These are phyloP conservation scores for Linhomoeus sp. DNA, from an alignment of 2,888 invertebrate species.

Conservation along the genomic window DNA sequence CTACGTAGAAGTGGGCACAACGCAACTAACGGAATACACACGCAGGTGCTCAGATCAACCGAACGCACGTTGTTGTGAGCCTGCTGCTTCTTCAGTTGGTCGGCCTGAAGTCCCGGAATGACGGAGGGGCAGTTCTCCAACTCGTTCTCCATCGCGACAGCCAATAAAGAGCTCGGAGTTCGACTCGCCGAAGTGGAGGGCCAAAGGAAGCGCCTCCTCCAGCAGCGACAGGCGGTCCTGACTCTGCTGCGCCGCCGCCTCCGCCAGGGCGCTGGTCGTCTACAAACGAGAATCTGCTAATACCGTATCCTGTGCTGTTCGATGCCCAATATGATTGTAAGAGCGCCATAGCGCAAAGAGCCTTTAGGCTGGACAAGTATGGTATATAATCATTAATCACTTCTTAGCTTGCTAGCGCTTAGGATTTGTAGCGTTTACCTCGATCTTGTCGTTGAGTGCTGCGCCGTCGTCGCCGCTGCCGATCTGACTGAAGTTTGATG, in stretches of 20 bases:
- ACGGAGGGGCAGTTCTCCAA: conserved; percentile 67
- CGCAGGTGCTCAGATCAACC: too few relatives aligned
- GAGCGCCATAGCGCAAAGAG: not conserved
- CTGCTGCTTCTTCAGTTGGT: conserved; percentile 80
- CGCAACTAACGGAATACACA: too few relatives aligned
- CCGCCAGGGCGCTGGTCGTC: conserved; percentile 70
- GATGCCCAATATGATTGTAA: not conserved
- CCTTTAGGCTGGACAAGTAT: too few relatives aligned
- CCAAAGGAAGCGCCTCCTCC: conserved; percentile 81
- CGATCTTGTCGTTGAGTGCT: conserved; percentile 9
- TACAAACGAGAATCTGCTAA: not conserved
- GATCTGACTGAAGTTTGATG: conserved; percentile 34
- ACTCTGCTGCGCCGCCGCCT: conserved; percentile 64
- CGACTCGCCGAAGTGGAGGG: conserved; percentile 85
- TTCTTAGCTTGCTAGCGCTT: too few relatives aligned
- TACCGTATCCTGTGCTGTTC: not conserved
- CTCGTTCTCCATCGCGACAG: conserved; percentile 78
- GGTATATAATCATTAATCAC: too few relatives aligned
- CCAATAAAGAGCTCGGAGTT: conserved; percentile 62
- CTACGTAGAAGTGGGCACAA: too few relatives aligned
- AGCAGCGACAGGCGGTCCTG: conserved; percentile 66
- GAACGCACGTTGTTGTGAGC: conserved; percentile 59
- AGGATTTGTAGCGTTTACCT: conserved; percentile 8
- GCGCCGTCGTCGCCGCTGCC: conserved; percentile 40
- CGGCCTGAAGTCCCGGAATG: conserved; percentile 47